These are phyloP conservation scores for Hylaea fasciaria DNA, from an alignment of 2,888 invertebrate genomes.

Conservation along the genomic window DNA sequence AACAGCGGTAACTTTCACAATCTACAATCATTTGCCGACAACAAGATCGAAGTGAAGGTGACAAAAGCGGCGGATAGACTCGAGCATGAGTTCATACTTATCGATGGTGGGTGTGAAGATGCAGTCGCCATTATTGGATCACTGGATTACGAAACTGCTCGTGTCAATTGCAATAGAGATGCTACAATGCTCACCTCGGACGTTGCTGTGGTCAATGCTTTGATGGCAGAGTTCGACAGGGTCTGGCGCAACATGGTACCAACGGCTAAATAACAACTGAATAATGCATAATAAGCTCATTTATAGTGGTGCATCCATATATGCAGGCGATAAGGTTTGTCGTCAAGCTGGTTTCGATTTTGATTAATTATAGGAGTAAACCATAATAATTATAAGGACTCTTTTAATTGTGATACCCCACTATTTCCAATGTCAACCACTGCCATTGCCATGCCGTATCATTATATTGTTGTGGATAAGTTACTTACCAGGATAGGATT, in stretches of 20 bases:
- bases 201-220: conserved; percentile 46
- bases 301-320: too few species aligned
- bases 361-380: background rate
- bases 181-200: conserved; percentile 66
- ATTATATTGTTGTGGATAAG: too few species aligned
- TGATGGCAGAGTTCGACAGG: conserved; percentile 65
- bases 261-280: background rate
- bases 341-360: conserved; percentile 7
- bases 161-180: conserved; percentile 59
- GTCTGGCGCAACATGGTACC: conserved; percentile 55
- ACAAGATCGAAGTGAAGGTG: conserved; percentile 63
- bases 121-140: conserved; percentile 65
- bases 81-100: conserved; percentile 66
- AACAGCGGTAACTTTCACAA: conserved; percentile 51
- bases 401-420: too few species aligned
- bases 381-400: too few species aligned
- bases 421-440: too few species aligned
- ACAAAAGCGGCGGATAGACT: conserved; percentile 53
- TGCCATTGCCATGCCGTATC: too few species aligned
- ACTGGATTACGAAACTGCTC: conserved; percentile 57
- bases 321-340: background rate
- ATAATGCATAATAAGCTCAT: too few species aligned
- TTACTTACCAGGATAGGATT: too few species aligned
- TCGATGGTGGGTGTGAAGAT: conserved; percentile 53
- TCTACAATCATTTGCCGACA: conserved; percentile 50